phyloP scores from a whole-genome alignment of 2,797 vertebrate genomes.

The Acanthopagrus latus region DNA sequence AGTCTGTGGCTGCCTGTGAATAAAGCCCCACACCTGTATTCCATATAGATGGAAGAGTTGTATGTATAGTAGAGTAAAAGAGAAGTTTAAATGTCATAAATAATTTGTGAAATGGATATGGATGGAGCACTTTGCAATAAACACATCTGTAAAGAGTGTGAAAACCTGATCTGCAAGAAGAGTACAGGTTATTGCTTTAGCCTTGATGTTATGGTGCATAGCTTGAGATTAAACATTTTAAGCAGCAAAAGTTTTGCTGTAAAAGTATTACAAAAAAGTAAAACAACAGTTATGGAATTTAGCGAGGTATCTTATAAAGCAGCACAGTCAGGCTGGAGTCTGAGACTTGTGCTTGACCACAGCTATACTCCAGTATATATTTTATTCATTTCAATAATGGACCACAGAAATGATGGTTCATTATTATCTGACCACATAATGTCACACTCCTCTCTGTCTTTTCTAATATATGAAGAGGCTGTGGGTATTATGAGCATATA shows the following conservation, averaged over 20 bases:
- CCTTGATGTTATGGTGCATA: not conserved
- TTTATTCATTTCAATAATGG: conserved; percentile 44
- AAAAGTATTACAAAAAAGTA: not conserved
- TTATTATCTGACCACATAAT: conserved; percentile 42
- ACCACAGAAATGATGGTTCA: conserved; percentile 39
- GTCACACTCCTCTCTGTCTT: conserved; percentile 17
- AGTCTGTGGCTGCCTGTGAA: not conserved
- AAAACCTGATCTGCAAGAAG: not conserved
- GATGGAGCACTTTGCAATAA: conserved; percentile 2
- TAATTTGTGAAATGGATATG: not conserved
- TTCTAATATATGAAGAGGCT: conserved; percentile 13
- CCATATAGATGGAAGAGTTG: not conserved
- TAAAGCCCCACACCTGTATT: not conserved
- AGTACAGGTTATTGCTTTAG: not conserved
- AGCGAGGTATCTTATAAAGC: conserved; percentile 5
- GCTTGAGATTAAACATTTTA: conserved; percentile 33
- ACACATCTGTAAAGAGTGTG: conserved; percentile 2
- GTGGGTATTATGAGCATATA: conserved; percentile 1
- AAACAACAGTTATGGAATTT: conserved; percentile 21
- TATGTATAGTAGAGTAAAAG: not conserved
- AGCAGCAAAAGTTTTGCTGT: not conserved
- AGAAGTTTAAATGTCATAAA: conserved; percentile 1
- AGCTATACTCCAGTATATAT: conserved; percentile 17
- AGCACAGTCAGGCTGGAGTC: conserved; percentile 18
- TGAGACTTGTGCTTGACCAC: conserved; percentile 29